These are phyloP conservation scores for Gallinago undulata DNA, from an alignment of 2,113 vertebrate genomes.

Conservation along the genomic window DNA sequence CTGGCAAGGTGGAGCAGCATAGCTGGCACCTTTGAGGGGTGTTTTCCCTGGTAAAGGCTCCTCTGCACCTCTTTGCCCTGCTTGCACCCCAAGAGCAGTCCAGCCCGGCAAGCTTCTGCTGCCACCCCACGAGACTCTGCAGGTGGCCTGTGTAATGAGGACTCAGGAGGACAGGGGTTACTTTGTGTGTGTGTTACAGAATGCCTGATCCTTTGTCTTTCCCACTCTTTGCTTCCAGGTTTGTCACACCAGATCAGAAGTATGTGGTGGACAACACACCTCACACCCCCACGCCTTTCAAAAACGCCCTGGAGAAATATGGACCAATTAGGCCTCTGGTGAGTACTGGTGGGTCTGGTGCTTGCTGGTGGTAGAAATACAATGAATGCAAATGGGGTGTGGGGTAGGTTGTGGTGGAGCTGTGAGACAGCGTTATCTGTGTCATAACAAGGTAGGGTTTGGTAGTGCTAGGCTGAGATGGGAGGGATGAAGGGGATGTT, in stretches of 20 bases:
- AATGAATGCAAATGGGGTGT: accelerated
- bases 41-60: neutral
- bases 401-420: neutral
- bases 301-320: conserved; percentile 96
- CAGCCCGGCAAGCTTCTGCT: neutral
- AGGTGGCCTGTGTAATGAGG: neutral
- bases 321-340: conserved; percentile 91
- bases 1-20: neutral
- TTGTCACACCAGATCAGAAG: conserved; percentile 94
- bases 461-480: neutral
- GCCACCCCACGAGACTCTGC: neutral
- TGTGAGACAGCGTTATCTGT: neutral
- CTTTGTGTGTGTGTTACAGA: neutral
- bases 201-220: neutral
- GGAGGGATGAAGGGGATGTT: neutral
- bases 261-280: conserved; percentile 85
- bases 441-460: neutral
- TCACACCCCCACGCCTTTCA: conserved; percentile 94
- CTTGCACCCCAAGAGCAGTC: neutral
- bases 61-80: neutral
- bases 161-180: neutral
- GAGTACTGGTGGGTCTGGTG: neutral
- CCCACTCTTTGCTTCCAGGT: conserved; percentile 70
- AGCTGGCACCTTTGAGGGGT: neutral
- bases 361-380: neutral